Conservation (phyloP, 2,797 vertebrate genomes). For the Eulemur coronatus region DNA sequence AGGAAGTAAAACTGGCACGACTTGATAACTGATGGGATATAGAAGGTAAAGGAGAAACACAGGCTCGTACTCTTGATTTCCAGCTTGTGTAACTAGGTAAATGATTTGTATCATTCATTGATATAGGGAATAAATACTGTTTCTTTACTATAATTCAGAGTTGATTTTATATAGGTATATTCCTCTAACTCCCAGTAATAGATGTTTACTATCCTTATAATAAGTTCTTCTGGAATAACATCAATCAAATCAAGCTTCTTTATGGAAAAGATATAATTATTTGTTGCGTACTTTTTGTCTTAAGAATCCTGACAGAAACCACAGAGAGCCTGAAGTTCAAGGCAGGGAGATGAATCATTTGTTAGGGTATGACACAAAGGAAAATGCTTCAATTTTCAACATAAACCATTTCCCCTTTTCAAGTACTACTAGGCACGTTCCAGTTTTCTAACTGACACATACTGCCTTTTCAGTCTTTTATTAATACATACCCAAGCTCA, state of each 20-base stretch:
- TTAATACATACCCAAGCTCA: not conserved
- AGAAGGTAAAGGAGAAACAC: too few species aligned
- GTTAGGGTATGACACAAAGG: not conserved
- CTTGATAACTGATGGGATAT: not conserved
- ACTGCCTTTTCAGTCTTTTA: not conserved
- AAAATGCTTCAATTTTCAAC: not conserved
- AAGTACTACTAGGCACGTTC: not conserved
- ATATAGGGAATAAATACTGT: not conserved
- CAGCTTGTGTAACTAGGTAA: too few species aligned
- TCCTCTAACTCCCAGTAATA: not conserved
- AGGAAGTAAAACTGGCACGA: not conserved
- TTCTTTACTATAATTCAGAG: not conserved
- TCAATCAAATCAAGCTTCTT: not conserved
- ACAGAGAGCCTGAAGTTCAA: slow-evolving; percentile 35
- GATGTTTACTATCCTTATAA: not conserved
- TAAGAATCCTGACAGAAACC: not conserved
- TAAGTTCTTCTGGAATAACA: not conserved
- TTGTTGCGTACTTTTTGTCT: not conserved
- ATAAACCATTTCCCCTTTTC: not conserved
- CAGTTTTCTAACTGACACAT: not conserved
- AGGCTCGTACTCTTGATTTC: too few species aligned
- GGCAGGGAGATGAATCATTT: not conserved
- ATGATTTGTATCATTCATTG: too few species aligned
- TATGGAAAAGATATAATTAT: not conserved
- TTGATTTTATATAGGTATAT: not conserved